Base-by-base conservation (phyloP, 2,888 invertebrate species). In the Alviniconcha strummeri region DNA sequence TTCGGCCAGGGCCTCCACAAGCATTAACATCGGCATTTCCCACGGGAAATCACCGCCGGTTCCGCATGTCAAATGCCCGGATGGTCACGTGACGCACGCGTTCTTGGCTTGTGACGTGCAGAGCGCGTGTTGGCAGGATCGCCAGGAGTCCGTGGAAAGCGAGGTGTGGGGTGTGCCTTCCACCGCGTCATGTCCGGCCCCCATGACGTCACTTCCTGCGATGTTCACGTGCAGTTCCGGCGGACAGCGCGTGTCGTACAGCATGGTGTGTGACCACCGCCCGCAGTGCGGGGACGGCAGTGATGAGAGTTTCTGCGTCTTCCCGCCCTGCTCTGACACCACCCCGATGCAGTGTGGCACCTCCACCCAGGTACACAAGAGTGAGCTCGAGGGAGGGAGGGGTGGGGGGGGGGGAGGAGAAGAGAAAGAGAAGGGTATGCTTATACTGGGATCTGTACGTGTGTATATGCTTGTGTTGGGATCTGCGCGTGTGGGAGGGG, bases 131-230 rank as follows among this genome's bases (percentile, higher is more conserved):
- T 64, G 64, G 64, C 64, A 3, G 64, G 3, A 4, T 64, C 3
- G 64, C 15, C 1, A 13, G 1, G 64, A 4, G 1, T 9, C 1
- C 64, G 15, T 9, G 11, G 64, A 64, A 64, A 9, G 15, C 15
- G 64, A 71, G n/a, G 71, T n/a, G n/a, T 8, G 8, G 71, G 71
- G 71, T n/a, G 71, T 71, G 13, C 71, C 71, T 1, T n/a, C 71
- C 17, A 8, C n/a, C 17, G n/a, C 71, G 17, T 71, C 71, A 17
- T 71, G 71, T 71, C 71, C 71, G 71, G 71, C 71, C n/a, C 71
- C 71, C 17, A 71, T 71, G 71, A 71, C 71, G 17, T 71, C 71
- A 71, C 71, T 71, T 71, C 71, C 71, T 13, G n/a, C n/a, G 17
- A n/a, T 19, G 19, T 71, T 71, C 71, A n/a, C 17, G 71, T 71